Evolutionary conservation across 2,113 vertebrate species (phyloP).

Genomic region (Chinchilla lanigera): DNA sequence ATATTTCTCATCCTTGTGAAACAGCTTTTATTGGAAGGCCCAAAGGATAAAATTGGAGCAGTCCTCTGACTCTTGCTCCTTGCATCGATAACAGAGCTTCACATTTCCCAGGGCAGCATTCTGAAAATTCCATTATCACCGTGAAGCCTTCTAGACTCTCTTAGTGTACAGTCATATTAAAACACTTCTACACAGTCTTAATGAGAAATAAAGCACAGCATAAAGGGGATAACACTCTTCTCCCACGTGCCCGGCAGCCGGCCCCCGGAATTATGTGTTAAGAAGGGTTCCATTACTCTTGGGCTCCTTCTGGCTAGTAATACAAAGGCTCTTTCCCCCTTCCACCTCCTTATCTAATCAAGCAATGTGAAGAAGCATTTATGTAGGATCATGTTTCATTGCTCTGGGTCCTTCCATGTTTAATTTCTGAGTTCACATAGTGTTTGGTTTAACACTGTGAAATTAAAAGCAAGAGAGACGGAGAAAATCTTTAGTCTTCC

Average conservation of each 20-base stretch:
- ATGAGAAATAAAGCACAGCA: neutral
- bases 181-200: neutral
- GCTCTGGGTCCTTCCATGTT: neutral
- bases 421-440: neutral
- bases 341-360: neutral
- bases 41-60: neutral
- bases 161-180: neutral
- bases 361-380: neutral
- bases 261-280: neutral
- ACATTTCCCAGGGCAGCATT: neutral
- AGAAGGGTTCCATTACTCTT: neutral
- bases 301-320: neutral
- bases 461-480: slow-evolving; percentile 31
- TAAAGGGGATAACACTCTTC: slow-evolving; percentile 1
- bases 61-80: slow-evolving; percentile 1
- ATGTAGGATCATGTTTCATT: neutral
- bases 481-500: neutral
- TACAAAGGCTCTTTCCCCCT: neutral
- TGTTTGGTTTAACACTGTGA: slow-evolving; percentile 15
- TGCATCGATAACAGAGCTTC: neutral
- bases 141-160: neutral
- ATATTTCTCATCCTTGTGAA: slow-evolving; percentile 24
- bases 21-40: neutral
- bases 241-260: neutral
- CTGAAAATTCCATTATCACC: slow-evolving; percentile 4